phyloP scores from a whole-genome alignment of 2,113 vertebrate genomes.

The Engystomops pustulosus region DNA sequence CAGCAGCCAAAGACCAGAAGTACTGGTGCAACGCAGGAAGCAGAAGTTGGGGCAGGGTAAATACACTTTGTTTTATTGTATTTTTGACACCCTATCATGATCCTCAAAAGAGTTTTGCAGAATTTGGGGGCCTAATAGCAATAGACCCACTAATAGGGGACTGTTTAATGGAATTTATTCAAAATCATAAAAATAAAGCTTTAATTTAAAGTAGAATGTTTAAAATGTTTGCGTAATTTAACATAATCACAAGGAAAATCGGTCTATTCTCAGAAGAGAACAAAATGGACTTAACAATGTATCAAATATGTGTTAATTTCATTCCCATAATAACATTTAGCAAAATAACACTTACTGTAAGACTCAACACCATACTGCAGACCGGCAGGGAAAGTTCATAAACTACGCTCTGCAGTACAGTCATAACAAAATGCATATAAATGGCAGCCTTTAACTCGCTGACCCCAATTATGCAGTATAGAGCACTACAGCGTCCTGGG shows the following conservation, averaged over 20 bases:
- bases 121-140: too few relatives aligned
- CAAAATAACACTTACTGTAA: neutral
- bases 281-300: neutral
- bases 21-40: too few relatives aligned
- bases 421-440: neutral
- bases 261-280: neutral
- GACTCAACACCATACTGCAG: neutral
- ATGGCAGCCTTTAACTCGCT: conserved; percentile 3
- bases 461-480: conserved; percentile 34
- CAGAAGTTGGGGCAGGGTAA: too few relatives aligned
- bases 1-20: too few relatives aligned
- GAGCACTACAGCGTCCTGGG: neutral
- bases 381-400: conserved; percentile 5
- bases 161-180: too few relatives aligned
- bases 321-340: neutral
- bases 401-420: neutral
- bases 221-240: too few relatives aligned
- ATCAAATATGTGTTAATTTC: neutral
- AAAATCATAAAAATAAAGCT: too few relatives aligned
- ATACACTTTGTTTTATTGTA: too few relatives aligned
- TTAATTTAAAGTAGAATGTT: too few relatives aligned
- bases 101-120: too few relatives aligned
- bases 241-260: neutral
- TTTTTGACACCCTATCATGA: too few relatives aligned
- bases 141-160: too few relatives aligned